These are phyloP conservation scores for Etheostoma nigrum DNA, from an alignment of 2,797 vertebrate species.

Conservation along the genomic window DNA sequence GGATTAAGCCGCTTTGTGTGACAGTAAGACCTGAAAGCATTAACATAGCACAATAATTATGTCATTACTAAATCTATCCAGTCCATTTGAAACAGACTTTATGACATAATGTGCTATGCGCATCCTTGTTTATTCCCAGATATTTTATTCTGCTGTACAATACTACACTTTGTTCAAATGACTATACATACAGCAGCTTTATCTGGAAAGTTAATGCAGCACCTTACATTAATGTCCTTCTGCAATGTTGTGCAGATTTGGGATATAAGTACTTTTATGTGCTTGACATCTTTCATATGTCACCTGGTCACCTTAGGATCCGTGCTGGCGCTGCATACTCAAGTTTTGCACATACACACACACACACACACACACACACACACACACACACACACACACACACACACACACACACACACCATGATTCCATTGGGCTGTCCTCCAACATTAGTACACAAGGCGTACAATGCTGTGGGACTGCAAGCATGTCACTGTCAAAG, in stretches of 20 bases:
- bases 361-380: conserved; percentile 23
- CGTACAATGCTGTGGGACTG: conserved; percentile 43
- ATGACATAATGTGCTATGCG: conserved; percentile 30
- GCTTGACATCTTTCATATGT: conserved; percentile 51
- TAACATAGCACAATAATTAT: conserved; percentile 43
- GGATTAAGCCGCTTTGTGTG: conserved; percentile 46
- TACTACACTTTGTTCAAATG: neutral
- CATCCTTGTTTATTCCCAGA: neutral
- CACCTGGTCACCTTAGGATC: conserved; percentile 41
- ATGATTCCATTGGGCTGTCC: conserved; percentile 47
- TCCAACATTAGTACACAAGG: conserved; percentile 52
- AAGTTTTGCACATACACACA: conserved; percentile 27
- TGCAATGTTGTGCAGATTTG: conserved; percentile 36
- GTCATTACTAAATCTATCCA: conserved; percentile 43
- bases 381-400: conserved; percentile 9
- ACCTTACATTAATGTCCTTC: conserved; percentile 8
- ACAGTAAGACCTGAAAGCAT: conserved; percentile 44
- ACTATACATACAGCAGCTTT: neutral
- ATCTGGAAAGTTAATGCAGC: neutral
- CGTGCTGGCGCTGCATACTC: conserved; percentile 53
- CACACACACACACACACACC: conserved; percentile 9
- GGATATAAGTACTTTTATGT: conserved; percentile 18
- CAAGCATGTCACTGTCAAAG: conserved; percentile 60
- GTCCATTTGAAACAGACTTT: conserved; percentile 39
- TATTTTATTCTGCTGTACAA: neutral